Evolutionary conservation across 2,113 vertebrate species (phyloP).

Genomic region (Oreochromis aureus): DNA sequence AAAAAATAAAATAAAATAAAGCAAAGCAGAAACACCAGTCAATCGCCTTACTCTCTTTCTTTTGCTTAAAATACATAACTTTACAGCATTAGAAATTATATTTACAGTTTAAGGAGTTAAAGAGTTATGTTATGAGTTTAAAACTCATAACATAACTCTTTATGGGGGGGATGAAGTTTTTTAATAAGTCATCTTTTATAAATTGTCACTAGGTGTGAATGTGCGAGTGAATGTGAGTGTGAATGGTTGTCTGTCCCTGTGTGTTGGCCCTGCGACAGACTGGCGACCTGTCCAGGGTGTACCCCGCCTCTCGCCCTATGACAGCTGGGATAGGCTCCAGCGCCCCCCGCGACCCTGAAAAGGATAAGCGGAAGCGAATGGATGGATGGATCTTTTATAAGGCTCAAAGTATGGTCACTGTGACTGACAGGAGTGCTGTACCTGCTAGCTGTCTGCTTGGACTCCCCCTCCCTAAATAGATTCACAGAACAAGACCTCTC

Average conservation of each 20-base stretch:
- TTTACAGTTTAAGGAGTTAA: not conserved
- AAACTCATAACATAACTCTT: rapidly evolving
- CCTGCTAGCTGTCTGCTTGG: not conserved
- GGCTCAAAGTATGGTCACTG: not conserved
- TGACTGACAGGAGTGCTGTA: not conserved
- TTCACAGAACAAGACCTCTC: not conserved
- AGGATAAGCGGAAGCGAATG: no score
- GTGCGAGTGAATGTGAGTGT: no score
- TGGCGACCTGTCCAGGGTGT: no score
- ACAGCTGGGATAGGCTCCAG: no score
- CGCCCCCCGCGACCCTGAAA: no score
- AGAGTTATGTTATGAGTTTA: not conserved
- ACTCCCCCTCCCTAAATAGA: not conserved
- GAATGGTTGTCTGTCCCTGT: no score
- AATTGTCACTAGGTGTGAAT: no score
- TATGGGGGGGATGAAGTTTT: not conserved
- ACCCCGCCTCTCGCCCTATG: no score
- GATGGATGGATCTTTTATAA: not conserved
- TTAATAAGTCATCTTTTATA: not conserved
- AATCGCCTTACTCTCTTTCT: not conserved
- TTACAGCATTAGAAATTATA: not conserved
- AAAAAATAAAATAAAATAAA: not conserved
- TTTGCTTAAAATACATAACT: not conserved
- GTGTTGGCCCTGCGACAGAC: no score
- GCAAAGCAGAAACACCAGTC: not conserved